phyloP scores from a whole-genome alignment of 1,140 invertebrate species.

The Chrysomallon squamiferum region DNA sequence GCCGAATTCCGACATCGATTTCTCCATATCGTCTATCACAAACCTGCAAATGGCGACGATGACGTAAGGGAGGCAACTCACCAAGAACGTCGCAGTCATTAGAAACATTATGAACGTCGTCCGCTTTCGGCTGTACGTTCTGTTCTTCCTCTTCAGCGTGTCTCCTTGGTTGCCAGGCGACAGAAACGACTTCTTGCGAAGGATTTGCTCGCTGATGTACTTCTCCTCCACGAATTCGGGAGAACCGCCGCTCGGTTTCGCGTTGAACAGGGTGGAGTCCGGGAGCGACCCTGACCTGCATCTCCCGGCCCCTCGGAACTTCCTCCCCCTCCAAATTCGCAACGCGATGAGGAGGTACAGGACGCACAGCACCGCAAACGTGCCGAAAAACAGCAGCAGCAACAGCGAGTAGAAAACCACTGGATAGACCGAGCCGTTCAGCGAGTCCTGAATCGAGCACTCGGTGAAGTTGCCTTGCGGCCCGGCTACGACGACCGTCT shows the following conservation, averaged over 20 bases:
- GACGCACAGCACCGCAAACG: constrained; percentile 1
- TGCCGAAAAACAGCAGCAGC: constrained; percentile 2
- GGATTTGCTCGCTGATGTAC: no score
- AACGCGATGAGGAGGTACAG: not conserved
- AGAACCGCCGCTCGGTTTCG: not conserved
- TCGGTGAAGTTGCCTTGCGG: not conserved
- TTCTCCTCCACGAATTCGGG: not conserved
- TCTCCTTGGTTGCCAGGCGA: not conserved
- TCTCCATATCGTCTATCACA: constrained; percentile 13
- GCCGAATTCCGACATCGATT: constrained; percentile 7
- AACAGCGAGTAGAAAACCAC: constrained; percentile 2
- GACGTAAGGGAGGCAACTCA: constrained; percentile 25
- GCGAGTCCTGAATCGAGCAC: constrained; percentile 10
- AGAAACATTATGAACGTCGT: constrained; percentile 23
- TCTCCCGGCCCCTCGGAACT: not conserved
- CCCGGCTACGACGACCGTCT: not conserved
- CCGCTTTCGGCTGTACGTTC: constrained; percentile 3
- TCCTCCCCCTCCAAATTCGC: constrained; percentile 3
- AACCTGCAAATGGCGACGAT: constrained; percentile 16
- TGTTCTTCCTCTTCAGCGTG: not conserved
- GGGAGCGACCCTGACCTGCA: not conserved
- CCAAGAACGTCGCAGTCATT: constrained; percentile 24
- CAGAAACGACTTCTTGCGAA: no score
- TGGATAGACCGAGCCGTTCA: not conserved
- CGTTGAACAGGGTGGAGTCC: not conserved